Evolutionary conservation across 2,113 vertebrate species (phyloP), one percentile per base, ranked within the genome.

Genomic region (Myiagra hebetior): DNA sequence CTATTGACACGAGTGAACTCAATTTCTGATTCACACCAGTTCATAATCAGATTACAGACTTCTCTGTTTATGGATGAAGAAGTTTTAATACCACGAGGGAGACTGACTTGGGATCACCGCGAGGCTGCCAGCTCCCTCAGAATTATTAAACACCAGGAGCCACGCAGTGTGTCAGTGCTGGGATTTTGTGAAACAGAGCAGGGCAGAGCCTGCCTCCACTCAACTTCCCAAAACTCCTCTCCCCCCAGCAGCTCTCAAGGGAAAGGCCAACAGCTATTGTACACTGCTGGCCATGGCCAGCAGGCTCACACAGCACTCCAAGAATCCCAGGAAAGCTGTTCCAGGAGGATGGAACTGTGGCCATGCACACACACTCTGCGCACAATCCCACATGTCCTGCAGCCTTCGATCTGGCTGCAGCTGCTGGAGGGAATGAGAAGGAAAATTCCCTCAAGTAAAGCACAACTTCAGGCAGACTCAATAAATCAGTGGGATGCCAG

Each of bases 311-410:
- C 3, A 2, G 37, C 33, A n/a, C 39, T 30, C 33, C 23, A 41
- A 27, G 30, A 22, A 50, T 3, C 39, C 19, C 18, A 30, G 67
- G 44, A 76, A 69, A 91, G 57, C 57, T 8, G 16, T 15, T 55
- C 35, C 62, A 52, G 52, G 65, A 55, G 70, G 52, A 27, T 33
- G 47, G 28, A 42, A n/a, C 3, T 10, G 50, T 1, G 3, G 26
- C 47, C 3, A 0, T 3, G 21, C 60, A 33, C 60, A 33, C 52
- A 22, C 33, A 14, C 3, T 0, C 5, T 1, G 2, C 4, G 17
- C 27, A 44, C 31, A 16, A 0, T 11, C 35, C 50, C 47, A 19
- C 2, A 0, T 11, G 11, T 49, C 31, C 52, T 78, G 68, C 33
- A 70, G 55, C 52, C 13, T 17, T 17, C 4, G 2, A 5, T 49